These are phyloP conservation scores for Arion vulgaris DNA, from an alignment of 1,140 invertebrate species.

Conservation along the genomic window DNA sequence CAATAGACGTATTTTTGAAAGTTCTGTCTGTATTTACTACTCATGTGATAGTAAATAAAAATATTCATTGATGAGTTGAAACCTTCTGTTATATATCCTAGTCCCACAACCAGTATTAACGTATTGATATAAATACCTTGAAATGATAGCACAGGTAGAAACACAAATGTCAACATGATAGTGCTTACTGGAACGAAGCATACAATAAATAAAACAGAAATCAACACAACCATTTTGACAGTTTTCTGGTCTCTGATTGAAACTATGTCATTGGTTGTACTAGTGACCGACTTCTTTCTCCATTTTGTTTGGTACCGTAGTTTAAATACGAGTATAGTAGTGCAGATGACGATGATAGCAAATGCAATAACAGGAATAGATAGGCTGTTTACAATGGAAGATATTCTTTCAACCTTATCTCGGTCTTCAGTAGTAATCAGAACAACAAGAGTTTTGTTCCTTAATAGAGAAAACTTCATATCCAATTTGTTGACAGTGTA, in stretches of 20 bases:
- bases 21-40: too few species aligned
- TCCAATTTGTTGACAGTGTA: too few species aligned
- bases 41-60: too few species aligned
- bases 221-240: background rate
- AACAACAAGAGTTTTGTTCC: too few species aligned
- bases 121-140: background rate
- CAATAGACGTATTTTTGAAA: too few species aligned
- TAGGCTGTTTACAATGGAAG: background rate
- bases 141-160: background rate
- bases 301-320: background rate
- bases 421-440: background rate
- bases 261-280: background rate
- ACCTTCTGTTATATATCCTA: too few species aligned
- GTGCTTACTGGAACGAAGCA: background rate
- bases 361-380: background rate
- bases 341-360: background rate
- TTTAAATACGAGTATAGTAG: background rate
- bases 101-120: too few species aligned
- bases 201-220: background rate
- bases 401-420: background rate
- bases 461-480: too few species aligned
- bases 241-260: background rate
- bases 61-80: too few species aligned
- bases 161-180: background rate
- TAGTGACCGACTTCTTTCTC: background rate